Percentiles rank a stretch among this genome's conserved stretches.
Evolutionary conservation across 2,113 vertebrate species (phyloP).

Genomic region (Aix galericulata): DNA sequence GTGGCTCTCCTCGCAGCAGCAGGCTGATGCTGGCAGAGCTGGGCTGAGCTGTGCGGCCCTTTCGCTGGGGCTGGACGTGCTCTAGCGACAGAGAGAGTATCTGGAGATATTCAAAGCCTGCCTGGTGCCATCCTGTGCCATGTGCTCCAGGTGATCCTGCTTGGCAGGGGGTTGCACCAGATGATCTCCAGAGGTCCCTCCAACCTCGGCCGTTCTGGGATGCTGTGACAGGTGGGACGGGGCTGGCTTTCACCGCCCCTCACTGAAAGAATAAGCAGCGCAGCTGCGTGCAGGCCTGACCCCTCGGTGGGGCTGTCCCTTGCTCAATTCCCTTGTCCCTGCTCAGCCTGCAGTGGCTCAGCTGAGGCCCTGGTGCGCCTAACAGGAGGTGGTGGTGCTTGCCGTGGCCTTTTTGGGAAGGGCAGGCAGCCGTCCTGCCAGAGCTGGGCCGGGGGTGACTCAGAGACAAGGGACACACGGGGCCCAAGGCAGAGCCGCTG

Average conservation of each 20-base stretch:
- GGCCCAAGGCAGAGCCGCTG: neutral
- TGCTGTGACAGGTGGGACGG: neutral
- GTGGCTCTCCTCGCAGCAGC: neutral
- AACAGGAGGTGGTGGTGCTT: neutral
- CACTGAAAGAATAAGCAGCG: neutral
- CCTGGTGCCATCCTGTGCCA: too few relatives aligned
- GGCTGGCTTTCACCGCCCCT: neutral
- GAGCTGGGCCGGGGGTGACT: accelerated
- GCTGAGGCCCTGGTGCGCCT: neutral
- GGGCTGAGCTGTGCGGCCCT: neutral
- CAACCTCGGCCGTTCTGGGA: too few relatives aligned
- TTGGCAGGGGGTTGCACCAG: too few relatives aligned
- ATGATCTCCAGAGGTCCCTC: too few relatives aligned
- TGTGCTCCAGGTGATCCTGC: too few relatives aligned
- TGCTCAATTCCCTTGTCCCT: neutral
- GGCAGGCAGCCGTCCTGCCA: neutral
- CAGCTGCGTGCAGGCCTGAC: neutral
- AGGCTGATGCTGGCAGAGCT: neutral
- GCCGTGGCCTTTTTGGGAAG: neutral
- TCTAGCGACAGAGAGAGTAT: neutral
- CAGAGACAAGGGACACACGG: neutral
- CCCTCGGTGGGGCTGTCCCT: neutral
- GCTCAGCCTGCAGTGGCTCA: neutral
- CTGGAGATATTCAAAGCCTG: too few relatives aligned
- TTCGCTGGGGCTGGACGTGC: too few relatives aligned